Conservation (phyloP, 2,113 vertebrate species). For the Rhinichthys klamathensis region DNA sequence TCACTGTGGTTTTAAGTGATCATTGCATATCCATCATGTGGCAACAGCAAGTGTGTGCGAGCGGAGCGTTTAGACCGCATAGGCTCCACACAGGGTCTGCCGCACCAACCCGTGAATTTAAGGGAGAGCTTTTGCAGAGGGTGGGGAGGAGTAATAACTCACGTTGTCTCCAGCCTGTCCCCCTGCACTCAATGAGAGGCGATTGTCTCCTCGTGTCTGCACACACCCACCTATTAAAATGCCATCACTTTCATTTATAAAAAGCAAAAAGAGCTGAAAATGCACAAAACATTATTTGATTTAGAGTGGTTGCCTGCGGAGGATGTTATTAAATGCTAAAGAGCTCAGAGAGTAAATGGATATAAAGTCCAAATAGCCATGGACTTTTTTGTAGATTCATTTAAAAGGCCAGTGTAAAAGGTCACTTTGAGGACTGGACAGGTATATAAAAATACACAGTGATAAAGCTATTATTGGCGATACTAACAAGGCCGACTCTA, state of each 20-base stretch:
- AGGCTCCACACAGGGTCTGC: conserved; percentile 1
- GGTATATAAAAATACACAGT: conserved; percentile 12
- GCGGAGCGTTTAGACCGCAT: conserved; percentile 5
- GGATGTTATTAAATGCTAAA: conserved; percentile 42
- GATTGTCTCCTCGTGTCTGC: conserved; percentile 64
- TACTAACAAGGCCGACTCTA: neutral
- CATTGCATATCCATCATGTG: conserved; percentile 82
- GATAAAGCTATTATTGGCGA: conserved; percentile 1
- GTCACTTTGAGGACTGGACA: conserved; percentile 24
- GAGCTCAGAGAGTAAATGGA: conserved; percentile 43
- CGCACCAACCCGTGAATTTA: conserved; percentile 16
- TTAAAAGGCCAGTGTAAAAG: conserved; percentile 37
- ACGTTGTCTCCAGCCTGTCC: conserved; percentile 60
- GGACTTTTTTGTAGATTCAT: neutral
- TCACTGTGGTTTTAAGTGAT: conserved; percentile 97
- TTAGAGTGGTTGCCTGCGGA: conserved; percentile 43
- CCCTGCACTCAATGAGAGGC: conserved; percentile 65
- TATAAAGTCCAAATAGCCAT: conserved; percentile 27
- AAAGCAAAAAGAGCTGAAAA: conserved; percentile 59
- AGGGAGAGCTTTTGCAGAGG: conserved; percentile 51
- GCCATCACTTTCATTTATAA: conserved; percentile 69
- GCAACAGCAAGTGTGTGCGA: conserved; percentile 49
- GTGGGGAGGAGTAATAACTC: conserved; percentile 64
- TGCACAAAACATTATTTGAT: conserved; percentile 57
- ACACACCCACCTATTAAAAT: conserved; percentile 71